These are phyloP conservation scores for Steinernema khuongi DNA, from an alignment of 1,140 invertebrate species.

Conservation along the genomic window DNA sequence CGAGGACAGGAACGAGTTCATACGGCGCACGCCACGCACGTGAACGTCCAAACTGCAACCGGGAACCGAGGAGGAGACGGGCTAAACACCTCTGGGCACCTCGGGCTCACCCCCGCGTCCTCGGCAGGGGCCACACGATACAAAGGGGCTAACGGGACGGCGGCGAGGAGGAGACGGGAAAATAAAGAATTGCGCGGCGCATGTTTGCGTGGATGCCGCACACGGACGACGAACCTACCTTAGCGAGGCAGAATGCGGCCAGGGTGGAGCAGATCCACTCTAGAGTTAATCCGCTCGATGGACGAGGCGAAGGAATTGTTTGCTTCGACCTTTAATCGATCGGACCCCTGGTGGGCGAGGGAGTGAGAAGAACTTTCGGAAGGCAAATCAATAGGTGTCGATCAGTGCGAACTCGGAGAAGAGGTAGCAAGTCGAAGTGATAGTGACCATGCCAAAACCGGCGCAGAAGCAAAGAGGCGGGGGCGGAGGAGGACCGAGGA, in stretches of 20 bases:
- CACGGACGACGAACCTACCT: not conserved
- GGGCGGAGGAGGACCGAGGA: not conserved
- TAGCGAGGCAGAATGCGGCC: not conserved
- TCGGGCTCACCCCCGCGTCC: no score
- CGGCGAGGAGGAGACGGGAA: no score
- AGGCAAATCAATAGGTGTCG: not conserved
- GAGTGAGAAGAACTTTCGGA: conserved; percentile 13
- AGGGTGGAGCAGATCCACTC: not conserved
- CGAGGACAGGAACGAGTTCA: not conserved
- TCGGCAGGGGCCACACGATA: no score
- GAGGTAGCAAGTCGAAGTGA: not conserved
- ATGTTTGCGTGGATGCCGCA: not conserved
- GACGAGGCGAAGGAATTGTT: conserved; percentile 2
- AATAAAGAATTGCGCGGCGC: not conserved
- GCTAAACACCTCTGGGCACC: no score
- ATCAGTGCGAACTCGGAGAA: not conserved
- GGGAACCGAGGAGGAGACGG: not conserved
- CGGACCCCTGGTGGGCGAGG: conserved; percentile 11
- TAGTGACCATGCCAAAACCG: not conserved
- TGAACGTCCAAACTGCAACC: not conserved
- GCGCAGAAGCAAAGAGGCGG: not conserved
- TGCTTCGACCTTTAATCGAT: conserved; percentile 16
- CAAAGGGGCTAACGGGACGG: no score
- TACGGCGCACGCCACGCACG: not conserved
- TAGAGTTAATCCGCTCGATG: not conserved